Percentiles rank a stretch among this genome's conserved stretches.
These are phyloP conservation scores for Urocynchramus pylzowi DNA, from an alignment of 2,113 vertebrate species.

Conservation along the genomic window DNA sequence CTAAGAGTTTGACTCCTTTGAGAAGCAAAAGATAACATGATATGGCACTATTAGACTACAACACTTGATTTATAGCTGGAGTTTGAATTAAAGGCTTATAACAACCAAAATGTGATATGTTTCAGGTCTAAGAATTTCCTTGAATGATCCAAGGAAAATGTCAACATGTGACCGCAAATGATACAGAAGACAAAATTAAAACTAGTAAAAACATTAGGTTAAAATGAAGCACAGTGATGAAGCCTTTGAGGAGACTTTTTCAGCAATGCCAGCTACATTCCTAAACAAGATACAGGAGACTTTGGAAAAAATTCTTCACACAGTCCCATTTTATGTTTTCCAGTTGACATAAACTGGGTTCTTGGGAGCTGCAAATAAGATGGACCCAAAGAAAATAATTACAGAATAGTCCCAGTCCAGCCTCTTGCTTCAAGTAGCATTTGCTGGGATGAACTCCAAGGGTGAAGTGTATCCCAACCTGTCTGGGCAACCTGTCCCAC, in stretches of 20 bases:
- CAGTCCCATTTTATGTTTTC: not conserved
- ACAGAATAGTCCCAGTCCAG: not conserved
- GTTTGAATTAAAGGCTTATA: not conserved
- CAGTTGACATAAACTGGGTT: not conserved
- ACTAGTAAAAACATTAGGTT: not conserved
- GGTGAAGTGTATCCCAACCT: not conserved
- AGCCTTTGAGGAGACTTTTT: not conserved
- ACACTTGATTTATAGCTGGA: not conserved
- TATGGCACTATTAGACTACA: not conserved
- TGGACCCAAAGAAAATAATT: not conserved
- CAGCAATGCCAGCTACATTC: not conserved
- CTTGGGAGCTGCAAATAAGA: not conserved
- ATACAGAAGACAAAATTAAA: not conserved
- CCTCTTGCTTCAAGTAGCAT: not conserved
- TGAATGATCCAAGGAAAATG: not conserved
- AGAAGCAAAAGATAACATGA: not conserved
- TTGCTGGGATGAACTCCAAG: not conserved
- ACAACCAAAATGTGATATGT: not conserved
- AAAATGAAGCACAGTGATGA: not conserved
- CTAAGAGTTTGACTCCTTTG: not conserved
- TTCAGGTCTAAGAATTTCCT: not conserved
- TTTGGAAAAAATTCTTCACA: not conserved
- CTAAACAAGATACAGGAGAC: not conserved
- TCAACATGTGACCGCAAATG: not conserved
- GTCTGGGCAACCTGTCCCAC: not conserved